These are phyloP conservation scores for Ceratosolen solmsi DNA, from an alignment of 1,140 invertebrate genomes.

Conservation along the genomic window DNA sequence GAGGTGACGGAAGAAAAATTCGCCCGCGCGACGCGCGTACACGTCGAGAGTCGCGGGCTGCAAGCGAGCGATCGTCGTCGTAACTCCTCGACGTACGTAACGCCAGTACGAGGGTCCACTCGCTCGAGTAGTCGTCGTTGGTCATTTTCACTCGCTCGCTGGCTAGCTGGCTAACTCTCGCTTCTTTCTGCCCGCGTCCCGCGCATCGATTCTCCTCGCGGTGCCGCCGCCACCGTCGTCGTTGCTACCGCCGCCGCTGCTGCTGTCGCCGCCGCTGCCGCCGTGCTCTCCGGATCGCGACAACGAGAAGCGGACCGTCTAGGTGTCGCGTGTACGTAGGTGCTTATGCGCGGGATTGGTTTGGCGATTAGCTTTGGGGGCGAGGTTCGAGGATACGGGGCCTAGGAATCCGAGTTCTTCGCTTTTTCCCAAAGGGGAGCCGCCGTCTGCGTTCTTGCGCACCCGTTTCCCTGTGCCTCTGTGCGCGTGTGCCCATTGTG, in stretches of 20 bases:
- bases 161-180: neutral
- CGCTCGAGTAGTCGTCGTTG: neutral
- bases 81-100: neutral
- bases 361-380: neutral
- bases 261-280: too few relatives aligned
- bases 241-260: too few relatives aligned
- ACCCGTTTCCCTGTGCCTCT: neutral
- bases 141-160: too few relatives aligned
- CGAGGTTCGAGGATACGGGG: too few relatives aligned
- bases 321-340: neutral
- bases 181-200: neutral
- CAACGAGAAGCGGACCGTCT: neutral
- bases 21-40: neutral
- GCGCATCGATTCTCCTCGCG: constrained; percentile 30
- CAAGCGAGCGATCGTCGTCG: neutral
- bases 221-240: too few relatives aligned
- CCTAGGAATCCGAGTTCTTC: constrained; percentile 3
- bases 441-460: neutral
- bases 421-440: neutral
- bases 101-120: neutral
- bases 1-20: constrained; percentile 1
- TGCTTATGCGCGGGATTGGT: neutral
- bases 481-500: neutral
- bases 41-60: neutral
- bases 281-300: constrained; percentile 14